Evolutionary conservation across 2,113 vertebrate species (phyloP).

Genomic region (Lamprotornis superbus): DNA sequence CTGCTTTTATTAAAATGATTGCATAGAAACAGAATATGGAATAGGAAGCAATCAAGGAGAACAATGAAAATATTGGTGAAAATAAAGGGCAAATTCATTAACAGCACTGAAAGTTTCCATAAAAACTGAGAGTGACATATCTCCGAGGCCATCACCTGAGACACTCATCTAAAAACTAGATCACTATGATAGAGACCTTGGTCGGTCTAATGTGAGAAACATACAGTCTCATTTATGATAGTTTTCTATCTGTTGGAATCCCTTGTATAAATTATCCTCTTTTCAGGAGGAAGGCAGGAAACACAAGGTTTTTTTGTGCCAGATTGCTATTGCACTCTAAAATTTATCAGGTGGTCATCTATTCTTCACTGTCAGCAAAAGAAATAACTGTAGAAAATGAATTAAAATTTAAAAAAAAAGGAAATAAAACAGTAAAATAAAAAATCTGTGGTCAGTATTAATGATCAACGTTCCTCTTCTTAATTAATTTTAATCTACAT

Average conservation of each 20-base stretch:
- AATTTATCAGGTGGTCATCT: background rate
- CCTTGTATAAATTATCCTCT: rapidly evolving
- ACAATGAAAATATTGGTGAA: background rate
- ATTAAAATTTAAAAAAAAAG: background rate
- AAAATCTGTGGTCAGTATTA: background rate
- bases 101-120: background rate
- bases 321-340: background rate
- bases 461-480: background rate
- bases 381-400: background rate
- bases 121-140: background rate
- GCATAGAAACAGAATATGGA: background rate
- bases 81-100: background rate
- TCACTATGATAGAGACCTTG: background rate
- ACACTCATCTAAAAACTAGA: background rate
- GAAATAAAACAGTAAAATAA: background rate
- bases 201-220: background rate
- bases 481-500: background rate
- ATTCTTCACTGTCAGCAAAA: background rate
- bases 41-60: background rate
- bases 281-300: background rate
- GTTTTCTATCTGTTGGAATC: background rate
- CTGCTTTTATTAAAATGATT: background rate
- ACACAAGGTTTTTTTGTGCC: background rate
- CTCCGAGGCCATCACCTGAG: background rate
- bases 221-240: background rate